Conservation (phyloP, 2,113 vertebrate genomes). For the Hippocampus zosterae region DNA sequence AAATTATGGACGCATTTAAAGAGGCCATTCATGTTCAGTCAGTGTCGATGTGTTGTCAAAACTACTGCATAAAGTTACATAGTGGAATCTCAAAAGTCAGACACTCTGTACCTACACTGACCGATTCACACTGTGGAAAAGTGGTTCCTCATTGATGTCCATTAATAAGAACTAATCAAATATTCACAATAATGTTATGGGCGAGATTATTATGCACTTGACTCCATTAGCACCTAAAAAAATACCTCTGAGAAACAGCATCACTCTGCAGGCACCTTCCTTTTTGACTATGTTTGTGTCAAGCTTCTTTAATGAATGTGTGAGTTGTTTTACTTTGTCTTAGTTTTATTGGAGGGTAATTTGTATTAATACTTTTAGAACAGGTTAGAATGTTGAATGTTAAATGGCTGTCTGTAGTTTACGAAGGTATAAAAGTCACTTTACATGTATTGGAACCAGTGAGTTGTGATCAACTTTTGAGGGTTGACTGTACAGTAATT, state of each 20-base stretch:
- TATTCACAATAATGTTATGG: too few species aligned
- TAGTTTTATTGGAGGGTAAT: too few species aligned
- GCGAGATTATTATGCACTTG: too few species aligned
- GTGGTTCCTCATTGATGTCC: too few species aligned
- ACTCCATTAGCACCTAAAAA: too few species aligned
- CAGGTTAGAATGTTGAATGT: too few species aligned
- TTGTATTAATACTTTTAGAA: too few species aligned
- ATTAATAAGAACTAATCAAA: too few species aligned
- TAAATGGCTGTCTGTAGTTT: too few species aligned
- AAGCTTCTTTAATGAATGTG: not conserved
- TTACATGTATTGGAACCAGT: not conserved
- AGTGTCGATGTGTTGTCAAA: constrained; percentile 18
- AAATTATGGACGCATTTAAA: constrained; percentile 14
- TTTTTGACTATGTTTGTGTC: not conserved
- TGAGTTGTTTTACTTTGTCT: not conserved
- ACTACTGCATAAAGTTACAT: constrained; percentile 3
- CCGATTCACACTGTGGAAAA: too few species aligned
- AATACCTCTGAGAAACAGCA: not conserved
- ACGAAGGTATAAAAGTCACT: not conserved
- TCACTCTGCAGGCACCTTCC: not conserved
- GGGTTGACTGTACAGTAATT: not conserved
- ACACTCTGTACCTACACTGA: not conserved
- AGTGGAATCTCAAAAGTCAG: not conserved
- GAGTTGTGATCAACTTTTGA: not conserved
- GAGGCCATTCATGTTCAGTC: constrained; percentile 22